Evolutionary conservation across 2,797 vertebrate genomes (phyloP), one percentile per base, ranked within the genome.

Genomic region (Hozukius guyotensis): DNA sequence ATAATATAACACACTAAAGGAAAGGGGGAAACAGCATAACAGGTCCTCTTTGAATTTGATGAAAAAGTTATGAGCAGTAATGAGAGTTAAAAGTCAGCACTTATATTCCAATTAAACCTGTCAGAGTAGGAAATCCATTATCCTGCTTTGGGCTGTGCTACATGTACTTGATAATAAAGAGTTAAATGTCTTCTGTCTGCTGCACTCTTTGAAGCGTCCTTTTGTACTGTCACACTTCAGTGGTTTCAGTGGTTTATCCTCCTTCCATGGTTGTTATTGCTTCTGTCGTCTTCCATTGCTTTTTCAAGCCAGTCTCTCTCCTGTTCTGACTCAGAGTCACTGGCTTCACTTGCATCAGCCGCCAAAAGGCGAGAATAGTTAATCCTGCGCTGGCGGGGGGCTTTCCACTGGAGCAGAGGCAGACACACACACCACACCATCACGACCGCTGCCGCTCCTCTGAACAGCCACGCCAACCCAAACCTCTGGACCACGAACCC

Each of bases 221-320:
- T 73, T 16, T 16, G 36, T 25, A 1, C 10, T 9, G 14, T 34
- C 29, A 62, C 53, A 13, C n/a, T 11, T 12, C n/a, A 22, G 24
- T 29, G 14, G 6, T 25, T 32, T 59, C 42, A 89, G 25, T 25
- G 77, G 62, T 78, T 80, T 8, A 20, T 34, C 61, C 77, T 87
- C 29, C 78, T 27, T 32, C 49, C 81, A 11, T 46, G 49, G 77
- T 87, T 94, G 69, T 93, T 96, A 22, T 83, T 87, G 72, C 92
- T 85, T 29, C 81, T 79, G 22, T 97, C 95, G 2, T 96, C 95
- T 12, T 95, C 95, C 95, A 98, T 94, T 0, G 97, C 97, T 75
- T 95, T 97, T 38, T 97, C 96, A 2, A 99, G 95, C 97, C 98
- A 99, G 91, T 98, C 97, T 64, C 87, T 95, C 77, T 97, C 96